These are phyloP conservation scores for Silurus meridionalis DNA, from an alignment of 2,113 vertebrate genomes.

Conservation along the genomic window DNA sequence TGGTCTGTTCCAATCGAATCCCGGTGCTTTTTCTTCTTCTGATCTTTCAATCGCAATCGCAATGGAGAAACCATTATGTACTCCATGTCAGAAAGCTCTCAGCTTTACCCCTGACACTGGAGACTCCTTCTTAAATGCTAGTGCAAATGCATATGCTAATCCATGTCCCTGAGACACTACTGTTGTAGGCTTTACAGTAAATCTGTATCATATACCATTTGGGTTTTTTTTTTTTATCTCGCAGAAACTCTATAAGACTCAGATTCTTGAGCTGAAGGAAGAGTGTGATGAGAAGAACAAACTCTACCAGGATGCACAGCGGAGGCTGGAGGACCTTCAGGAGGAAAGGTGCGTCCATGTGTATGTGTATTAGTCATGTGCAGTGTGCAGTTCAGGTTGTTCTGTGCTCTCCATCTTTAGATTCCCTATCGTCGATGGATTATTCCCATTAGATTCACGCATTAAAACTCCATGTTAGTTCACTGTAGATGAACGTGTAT, in stretches of 20 bases:
- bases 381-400: no score
- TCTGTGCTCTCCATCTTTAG: no score
- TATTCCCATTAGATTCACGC: not conserved
- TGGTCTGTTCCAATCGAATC: not conserved
- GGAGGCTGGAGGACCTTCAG: constrained; percentile 84
- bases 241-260: constrained; percentile 95
- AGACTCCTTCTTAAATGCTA: no score
- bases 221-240: not conserved
- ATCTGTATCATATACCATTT: not conserved
- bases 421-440: not conserved
- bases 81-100: no score
- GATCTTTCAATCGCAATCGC: not conserved
- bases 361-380: not conserved
- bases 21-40: not conserved
- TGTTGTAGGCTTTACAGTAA: not conserved
- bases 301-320: constrained; percentile 82
- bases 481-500: not conserved
- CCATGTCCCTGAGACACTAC: no score
- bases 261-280: constrained; percentile 91
- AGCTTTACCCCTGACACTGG: no score
- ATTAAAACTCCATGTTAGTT: no score
- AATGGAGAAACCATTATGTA: no score
- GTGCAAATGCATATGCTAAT: no score
- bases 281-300: constrained; percentile 88
- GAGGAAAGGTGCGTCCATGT: constrained; percentile 82